These are phyloP conservation scores for Eclectus roratus DNA, from an alignment of 2,113 vertebrate genomes.

Conservation along the genomic window DNA sequence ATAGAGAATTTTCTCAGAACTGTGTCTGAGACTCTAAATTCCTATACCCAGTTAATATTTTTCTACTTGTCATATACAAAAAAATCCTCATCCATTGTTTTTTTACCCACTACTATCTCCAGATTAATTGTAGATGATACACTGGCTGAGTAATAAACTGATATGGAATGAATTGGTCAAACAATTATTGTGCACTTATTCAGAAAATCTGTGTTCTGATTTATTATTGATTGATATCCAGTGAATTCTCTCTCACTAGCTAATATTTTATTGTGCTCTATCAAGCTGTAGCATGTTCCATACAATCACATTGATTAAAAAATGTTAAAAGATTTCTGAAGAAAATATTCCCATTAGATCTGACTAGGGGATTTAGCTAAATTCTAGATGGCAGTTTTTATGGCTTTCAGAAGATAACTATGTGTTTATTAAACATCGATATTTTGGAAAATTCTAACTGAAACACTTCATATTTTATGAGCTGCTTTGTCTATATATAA, in stretches of 20 bases:
- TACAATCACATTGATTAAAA: constrained; percentile 6
- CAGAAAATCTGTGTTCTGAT: constrained; percentile 38
- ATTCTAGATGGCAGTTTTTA: neutral
- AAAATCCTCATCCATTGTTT: neutral
- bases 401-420: neutral
- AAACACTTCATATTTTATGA: neutral
- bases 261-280: neutral
- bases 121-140: neutral
- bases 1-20: neutral
- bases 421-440: neutral
- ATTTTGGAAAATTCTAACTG: neutral
- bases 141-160: neutral
- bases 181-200: neutral
- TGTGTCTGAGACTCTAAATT: neutral
- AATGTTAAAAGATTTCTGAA: constrained; percentile 13
- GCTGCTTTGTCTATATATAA: neutral
- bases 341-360: neutral
- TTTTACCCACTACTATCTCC: neutral
- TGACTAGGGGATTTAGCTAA: neutral
- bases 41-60: neutral
- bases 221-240: constrained; percentile 36
- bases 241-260: neutral
- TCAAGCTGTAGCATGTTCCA: neutral
- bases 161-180: neutral
- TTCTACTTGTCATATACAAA: neutral